Evolutionary conservation across 1,140 invertebrate species (phyloP).

Genomic region (Lineus longissimus): DNA sequence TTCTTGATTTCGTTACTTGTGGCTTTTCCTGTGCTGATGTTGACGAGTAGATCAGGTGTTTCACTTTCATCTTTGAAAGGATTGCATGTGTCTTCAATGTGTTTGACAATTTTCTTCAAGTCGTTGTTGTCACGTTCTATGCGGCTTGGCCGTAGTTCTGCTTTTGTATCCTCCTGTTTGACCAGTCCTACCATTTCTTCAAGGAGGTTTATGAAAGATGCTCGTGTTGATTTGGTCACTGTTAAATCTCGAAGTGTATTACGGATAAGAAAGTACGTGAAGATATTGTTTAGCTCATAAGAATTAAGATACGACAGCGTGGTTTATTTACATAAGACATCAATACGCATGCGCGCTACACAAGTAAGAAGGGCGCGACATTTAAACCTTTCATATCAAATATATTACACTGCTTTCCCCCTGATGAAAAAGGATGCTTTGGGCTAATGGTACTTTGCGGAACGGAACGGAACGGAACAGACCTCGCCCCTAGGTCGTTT

Average conservation of each 20-base stretch:
- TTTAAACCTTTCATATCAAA: too few species aligned
- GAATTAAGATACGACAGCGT: too few species aligned
- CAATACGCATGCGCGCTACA: too few species aligned
- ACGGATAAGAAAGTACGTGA: too few species aligned
- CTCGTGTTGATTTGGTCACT: conserved; percentile 15
- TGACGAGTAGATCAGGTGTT: background rate
- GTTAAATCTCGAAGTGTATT: conserved; percentile 15
- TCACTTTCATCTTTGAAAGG: background rate
- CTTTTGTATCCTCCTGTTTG: background rate
- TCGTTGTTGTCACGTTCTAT: background rate
- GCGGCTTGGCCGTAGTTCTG: background rate
- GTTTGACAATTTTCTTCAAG: background rate
- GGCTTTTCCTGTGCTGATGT: background rate
- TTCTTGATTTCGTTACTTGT: background rate
- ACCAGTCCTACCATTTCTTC: background rate
- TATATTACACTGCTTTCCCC: too few species aligned
- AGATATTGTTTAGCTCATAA: too few species aligned
- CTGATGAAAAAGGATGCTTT: too few species aligned
- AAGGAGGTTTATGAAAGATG: background rate
- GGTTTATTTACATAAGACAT: too few species aligned
- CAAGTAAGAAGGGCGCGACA: too few species aligned
- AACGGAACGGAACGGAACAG: too few species aligned
- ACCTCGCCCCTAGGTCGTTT: too few species aligned
- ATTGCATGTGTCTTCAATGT: background rate
- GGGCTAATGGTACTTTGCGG: too few species aligned